These are phyloP conservation scores for Nerophis ophidion DNA, from an alignment of 2,113 vertebrate species.

Conservation along the genomic window DNA sequence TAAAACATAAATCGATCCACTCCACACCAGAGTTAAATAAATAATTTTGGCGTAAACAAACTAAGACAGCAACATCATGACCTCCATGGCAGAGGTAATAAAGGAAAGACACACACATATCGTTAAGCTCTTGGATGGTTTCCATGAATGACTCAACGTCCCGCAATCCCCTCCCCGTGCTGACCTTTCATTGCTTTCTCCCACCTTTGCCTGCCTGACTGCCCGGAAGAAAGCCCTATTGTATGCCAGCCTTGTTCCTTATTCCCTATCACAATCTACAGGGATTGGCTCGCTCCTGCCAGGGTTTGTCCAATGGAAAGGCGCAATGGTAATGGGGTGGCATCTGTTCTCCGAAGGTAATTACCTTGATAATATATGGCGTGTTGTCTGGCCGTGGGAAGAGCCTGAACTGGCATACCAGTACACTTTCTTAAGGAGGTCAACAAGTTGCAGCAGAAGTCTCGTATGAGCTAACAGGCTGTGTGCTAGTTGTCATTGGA, in stretches of 20 bases:
- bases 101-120: background rate
- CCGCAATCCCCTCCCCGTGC: background rate
- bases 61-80: background rate
- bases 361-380: constrained; percentile 59
- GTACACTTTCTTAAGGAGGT: constrained; percentile 36
- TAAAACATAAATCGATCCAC: background rate
- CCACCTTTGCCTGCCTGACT: constrained; percentile 11
- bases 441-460: constrained; percentile 45
- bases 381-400: constrained; percentile 51
- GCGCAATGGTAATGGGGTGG: constrained; percentile 33
- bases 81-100: background rate
- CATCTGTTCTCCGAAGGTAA: constrained; percentile 54
- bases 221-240: constrained; percentile 35
- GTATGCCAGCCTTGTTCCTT: constrained; percentile 36
- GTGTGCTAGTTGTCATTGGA: constrained; percentile 12
- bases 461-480: constrained; percentile 10
- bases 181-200: constrained; percentile 29
- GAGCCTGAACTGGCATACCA: constrained; percentile 41
- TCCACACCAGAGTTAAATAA: background rate
- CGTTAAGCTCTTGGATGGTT: constrained; percentile 16
- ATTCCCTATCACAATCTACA: constrained; percentile 23
- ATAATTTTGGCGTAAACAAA: background rate
- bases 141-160: constrained; percentile 16
- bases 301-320: constrained; percentile 20
- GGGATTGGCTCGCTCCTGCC: constrained; percentile 26